Evolutionary conservation across 1,140 invertebrate species (phyloP).

Genomic region (Planococcus citri): DNA sequence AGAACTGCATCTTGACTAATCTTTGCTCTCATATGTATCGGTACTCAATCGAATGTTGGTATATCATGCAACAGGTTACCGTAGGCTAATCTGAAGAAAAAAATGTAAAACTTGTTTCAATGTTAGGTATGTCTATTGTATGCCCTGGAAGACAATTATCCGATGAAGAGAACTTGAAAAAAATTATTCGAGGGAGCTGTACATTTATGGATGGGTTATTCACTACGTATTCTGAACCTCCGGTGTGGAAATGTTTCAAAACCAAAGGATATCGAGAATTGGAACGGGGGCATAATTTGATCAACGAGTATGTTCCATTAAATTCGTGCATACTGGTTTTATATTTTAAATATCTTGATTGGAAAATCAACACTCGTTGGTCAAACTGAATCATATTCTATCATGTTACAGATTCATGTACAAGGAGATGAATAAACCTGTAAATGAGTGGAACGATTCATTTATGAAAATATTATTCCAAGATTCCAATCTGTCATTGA

Average conservation of each 20-base stretch:
- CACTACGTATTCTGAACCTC: constrained; percentile 32
- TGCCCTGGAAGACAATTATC: constrained; percentile 30
- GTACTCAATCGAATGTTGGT: constrained; percentile 34
- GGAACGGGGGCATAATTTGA: constrained; percentile 30
- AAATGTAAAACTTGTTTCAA: constrained; percentile 19
- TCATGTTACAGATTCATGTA: neutral
- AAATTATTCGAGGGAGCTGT: constrained; percentile 31
- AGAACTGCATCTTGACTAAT: constrained; percentile 29
- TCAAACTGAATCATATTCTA: too few species aligned
- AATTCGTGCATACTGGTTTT: too few species aligned
- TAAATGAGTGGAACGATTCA: constrained; percentile 24
- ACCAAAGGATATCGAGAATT: constrained; percentile 33
- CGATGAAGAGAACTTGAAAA: constrained; percentile 25
- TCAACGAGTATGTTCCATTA: constrained; percentile 29
- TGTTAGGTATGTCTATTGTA: constrained; percentile 34
- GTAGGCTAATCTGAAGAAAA: neutral
- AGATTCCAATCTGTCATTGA: constrained; percentile 29
- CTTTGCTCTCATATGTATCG: constrained; percentile 31
- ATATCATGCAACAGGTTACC: neutral
- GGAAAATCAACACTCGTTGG: too few species aligned
- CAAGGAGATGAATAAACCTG: constrained; percentile 24
- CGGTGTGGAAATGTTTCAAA: constrained; percentile 34
- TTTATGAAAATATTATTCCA: constrained; percentile 31
- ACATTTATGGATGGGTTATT: constrained; percentile 36
- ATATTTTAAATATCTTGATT: constrained; percentile 11